Evolutionary conservation across 2,113 vertebrate genomes (phyloP).

Genomic region (Leptocoma aspasia): DNA sequence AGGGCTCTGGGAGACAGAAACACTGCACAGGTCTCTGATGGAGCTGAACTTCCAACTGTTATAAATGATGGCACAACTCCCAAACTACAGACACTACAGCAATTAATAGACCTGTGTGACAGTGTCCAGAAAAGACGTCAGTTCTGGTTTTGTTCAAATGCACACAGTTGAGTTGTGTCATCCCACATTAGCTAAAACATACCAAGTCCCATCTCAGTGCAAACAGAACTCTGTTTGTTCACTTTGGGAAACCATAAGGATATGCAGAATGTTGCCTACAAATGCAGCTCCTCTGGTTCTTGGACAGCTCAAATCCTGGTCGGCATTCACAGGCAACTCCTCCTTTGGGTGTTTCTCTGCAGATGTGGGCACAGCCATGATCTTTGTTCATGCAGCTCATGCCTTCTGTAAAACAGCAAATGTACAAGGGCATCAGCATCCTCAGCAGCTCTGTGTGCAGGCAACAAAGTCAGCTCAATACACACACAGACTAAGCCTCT

Average conservation of each 20-base stretch:
- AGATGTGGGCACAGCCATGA: constrained; percentile 95
- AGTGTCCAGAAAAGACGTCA: neutral
- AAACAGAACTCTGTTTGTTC: neutral
- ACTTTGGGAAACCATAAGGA: neutral
- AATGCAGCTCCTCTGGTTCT: constrained; percentile 91
- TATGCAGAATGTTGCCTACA: constrained; percentile 76
- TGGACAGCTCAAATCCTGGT: constrained; percentile 93
- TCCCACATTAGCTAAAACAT: neutral
- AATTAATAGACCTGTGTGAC: neutral
- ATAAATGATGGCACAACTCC: neutral
- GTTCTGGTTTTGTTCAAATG: neutral
- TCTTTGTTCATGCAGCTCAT: constrained; percentile 99
- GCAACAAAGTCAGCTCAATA: neutral
- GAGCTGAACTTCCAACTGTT: neutral
- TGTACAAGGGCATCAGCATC: neutral
- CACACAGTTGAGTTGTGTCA: neutral
- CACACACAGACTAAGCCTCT: neutral
- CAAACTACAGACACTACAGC: neutral
- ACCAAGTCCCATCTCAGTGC: neutral
- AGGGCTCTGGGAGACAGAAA: neutral
- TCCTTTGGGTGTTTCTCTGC: constrained; percentile 91
- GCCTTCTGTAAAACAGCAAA: constrained; percentile 84
- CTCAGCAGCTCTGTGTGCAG: neutral
- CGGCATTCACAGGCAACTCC: constrained; percentile 93
- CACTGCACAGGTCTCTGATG: neutral